A percentile compares a stretch with the other conserved stretches of the same genome.
Conservation (phyloP, 30 jellyfish, hydroid and myxozoan genomes). For the Turritopsis dohrnii region DNA sequence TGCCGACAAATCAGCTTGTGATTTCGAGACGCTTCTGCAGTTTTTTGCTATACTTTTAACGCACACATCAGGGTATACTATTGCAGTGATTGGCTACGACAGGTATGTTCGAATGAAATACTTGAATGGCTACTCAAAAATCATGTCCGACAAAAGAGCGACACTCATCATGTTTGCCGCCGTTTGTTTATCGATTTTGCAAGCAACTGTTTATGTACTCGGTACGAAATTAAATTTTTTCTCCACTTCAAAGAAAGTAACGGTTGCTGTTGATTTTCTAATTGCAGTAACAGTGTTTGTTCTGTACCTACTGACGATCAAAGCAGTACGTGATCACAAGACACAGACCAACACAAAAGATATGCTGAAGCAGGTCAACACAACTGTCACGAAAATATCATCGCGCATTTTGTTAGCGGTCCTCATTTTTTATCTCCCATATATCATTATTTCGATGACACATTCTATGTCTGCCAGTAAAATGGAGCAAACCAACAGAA, state of each 20-base stretch:
- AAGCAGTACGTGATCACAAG: neutral
- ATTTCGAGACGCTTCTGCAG: neutral
- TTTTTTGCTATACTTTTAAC: constrained; percentile 25
- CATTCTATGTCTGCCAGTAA: neutral
- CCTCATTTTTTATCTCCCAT: neutral
- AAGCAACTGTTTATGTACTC: constrained; percentile 19
- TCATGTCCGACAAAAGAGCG: constrained; percentile 5
- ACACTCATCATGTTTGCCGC: neutral
- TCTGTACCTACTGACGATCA: neutral
- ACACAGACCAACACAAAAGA: neutral
- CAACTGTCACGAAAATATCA: neutral
- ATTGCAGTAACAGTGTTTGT: neutral
- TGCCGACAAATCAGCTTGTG: neutral
- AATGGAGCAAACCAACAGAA: neutral
- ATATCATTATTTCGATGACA: constrained; percentile 7
- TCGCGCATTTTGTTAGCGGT: constrained; percentile 3
- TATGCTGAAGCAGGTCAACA: constrained; percentile 10
- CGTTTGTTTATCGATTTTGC: neutral
- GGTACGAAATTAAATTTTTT: constrained; percentile 6
- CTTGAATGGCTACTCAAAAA: neutral
- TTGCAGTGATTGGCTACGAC: constrained; percentile 26
- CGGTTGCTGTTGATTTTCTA: neutral
- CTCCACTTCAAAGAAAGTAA: neutral
- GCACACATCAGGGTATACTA: neutral
- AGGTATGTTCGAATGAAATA: neutral